Percentiles rank a stretch among this genome's conserved stretches.
Conservation (phyloP, 2,888 invertebrate genomes). For the Ormyrus rosae region DNA sequence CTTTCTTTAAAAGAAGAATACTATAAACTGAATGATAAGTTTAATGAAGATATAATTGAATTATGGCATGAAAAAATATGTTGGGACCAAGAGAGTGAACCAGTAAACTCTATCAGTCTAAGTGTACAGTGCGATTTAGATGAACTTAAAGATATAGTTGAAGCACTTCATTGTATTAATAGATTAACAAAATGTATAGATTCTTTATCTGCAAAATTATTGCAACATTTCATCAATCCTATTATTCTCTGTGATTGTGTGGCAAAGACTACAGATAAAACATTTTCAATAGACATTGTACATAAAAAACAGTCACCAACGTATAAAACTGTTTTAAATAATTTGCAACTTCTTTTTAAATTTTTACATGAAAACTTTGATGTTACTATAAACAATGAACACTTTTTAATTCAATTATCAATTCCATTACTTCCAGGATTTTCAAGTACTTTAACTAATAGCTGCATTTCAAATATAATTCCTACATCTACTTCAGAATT, state of each 20-base stretch:
- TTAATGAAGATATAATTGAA: slow-evolving; percentile 75
- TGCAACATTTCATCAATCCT: slow-evolving; percentile 79
- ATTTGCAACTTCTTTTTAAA: slow-evolving; percentile 78
- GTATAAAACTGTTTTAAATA: slow-evolving; percentile 79
- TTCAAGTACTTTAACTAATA: slow-evolving; percentile 81
- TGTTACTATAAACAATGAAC: slow-evolving; percentile 75
- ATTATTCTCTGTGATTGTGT: slow-evolving; percentile 78
- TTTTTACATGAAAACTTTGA: slow-evolving; percentile 80
- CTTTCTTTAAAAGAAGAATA: slow-evolving; percentile 77
- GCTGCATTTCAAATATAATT: slow-evolving; percentile 86
- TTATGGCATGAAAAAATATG: slow-evolving; percentile 78
- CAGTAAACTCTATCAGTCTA: slow-evolving; percentile 48
- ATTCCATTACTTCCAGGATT: slow-evolving; percentile 79
- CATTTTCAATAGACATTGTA: slow-evolving; percentile 75
- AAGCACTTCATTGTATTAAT: slow-evolving; percentile 73
- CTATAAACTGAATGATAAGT: slow-evolving; percentile 75
- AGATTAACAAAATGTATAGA: slow-evolving; percentile 77
- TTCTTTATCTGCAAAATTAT: slow-evolving; percentile 79
- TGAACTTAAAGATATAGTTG: slow-evolving; percentile 72
- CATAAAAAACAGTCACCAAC: slow-evolving; percentile 72
- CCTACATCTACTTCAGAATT: slow-evolving; percentile 86
- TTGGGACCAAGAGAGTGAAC: slow-evolving; percentile 67
- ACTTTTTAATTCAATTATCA: slow-evolving; percentile 78
- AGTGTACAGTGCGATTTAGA: slow-evolving; percentile 59
- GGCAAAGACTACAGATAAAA: slow-evolving; percentile 75